Percentiles rank a stretch among this genome's conserved stretches.
Conservation (phyloP, 37 sponge, comb jelly and placozoan genomes). For the Dysidea cf. avara region DNA sequence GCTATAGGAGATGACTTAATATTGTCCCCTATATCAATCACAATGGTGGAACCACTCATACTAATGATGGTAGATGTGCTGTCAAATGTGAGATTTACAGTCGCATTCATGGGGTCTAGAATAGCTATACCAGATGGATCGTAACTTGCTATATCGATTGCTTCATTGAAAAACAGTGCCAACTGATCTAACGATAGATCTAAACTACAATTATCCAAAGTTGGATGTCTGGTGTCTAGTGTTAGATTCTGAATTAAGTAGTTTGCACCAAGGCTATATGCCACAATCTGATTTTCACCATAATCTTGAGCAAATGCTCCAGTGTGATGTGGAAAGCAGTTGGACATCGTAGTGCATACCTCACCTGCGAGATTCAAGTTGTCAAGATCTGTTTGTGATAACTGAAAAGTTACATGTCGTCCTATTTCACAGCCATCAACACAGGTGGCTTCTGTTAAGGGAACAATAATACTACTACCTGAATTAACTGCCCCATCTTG, state of each 20-base stretch:
- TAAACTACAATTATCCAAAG: neutral
- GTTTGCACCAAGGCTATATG: slow-evolving; percentile 3
- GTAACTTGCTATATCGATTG: slow-evolving; percentile 31
- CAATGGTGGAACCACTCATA: slow-evolving; percentile 26
- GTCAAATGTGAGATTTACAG: slow-evolving; percentile 5
- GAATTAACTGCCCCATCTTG: slow-evolving; percentile 27
- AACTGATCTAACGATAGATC: slow-evolving; percentile 15
- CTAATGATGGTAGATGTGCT: slow-evolving; percentile 18
- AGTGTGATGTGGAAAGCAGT: slow-evolving; percentile 71
- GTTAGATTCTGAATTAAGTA: neutral
- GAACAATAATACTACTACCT: neutral
- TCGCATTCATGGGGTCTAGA: neutral
- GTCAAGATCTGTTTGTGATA: slow-evolving; percentile 64
- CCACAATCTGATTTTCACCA: slow-evolving; percentile 9
- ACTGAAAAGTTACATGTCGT: slow-evolving; percentile 27
- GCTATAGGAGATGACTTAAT: slow-evolving; percentile 58
- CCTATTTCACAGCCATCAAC: slow-evolving; percentile 35
- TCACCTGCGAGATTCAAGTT: slow-evolving; percentile 47
- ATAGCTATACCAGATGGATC: slow-evolving; percentile 30
- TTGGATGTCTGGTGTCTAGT: slow-evolving; percentile 7
- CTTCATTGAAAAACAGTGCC: slow-evolving; percentile 31
- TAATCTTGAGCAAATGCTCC: slow-evolving; percentile 49
- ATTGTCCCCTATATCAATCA: slow-evolving; percentile 17
- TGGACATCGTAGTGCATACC: slow-evolving; percentile 63
- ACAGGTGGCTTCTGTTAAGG: slow-evolving; percentile 48